Evolutionary conservation across 2,113 vertebrate genomes (phyloP).

Genomic region (Nettapus auritus): DNA sequence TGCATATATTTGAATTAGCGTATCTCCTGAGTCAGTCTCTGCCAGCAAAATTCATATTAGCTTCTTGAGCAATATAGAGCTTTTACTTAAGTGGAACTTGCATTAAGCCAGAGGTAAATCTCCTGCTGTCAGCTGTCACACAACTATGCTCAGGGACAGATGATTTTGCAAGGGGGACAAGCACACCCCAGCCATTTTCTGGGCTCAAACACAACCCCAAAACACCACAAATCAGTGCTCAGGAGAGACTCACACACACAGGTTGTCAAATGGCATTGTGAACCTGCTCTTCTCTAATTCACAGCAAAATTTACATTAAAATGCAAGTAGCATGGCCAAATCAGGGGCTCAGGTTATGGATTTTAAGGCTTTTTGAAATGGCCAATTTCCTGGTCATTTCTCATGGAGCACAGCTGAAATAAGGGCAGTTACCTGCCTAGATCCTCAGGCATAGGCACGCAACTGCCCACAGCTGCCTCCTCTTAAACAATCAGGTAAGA

Average conservation of each 20-base stretch:
- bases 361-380: not conserved
- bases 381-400: not conserved
- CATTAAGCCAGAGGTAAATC: not conserved
- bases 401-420: not conserved
- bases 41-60: not conserved
- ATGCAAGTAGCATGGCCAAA: not conserved
- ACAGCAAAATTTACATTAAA: not conserved
- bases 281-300: not conserved
- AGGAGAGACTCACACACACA: not conserved
- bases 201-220: not conserved
- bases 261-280: not conserved
- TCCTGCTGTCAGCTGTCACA: constrained; percentile 33
- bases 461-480: not conserved
- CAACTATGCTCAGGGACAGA: not conserved
- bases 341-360: not conserved
- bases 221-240: fast-evolving
- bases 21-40: not conserved
- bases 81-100: constrained; percentile 18
- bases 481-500: not conserved
- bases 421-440: not conserved
- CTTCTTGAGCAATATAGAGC: not conserved
- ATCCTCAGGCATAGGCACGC: not conserved
- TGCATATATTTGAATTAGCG: not conserved
- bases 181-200: not conserved
- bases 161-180: constrained; percentile 8